A percentile compares a stretch with the other conserved stretches of the same genome.
Evolutionary conservation across 1,140 invertebrate species (phyloP).

Genomic region (silkworm (Bombyx mori)): ASM3026992v2 NC_085115.1:4083501-4084000

Average conservation of each 20-base stretch:
- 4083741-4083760: no score
- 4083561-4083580: slow-evolving; percentile 31
- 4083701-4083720: slow-evolving; percentile 29
- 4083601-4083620: slow-evolving; percentile 57
- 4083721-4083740: no score
- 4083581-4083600: slow-evolving; percentile 47
- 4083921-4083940: background rate
- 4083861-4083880: no score
- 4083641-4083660: slow-evolving; percentile 58
- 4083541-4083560: slow-evolving; percentile 19
- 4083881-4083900: no score
- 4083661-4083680: slow-evolving; percentile 37
- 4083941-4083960: no score
- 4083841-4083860: no score
- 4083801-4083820: no score
- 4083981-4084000: no score
- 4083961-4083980: no score
- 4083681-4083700: slow-evolving; percentile 28
- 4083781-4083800: no score
- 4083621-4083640: slow-evolving; percentile 56
- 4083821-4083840: no score
- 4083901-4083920: background rate
- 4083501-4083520: no score
- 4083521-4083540: slow-evolving; percentile 5
- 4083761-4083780: background rate